Evolutionary conservation across 2,113 vertebrate species (phyloP).

Genomic region (Ictidomys tridecemlineatus): DNA sequence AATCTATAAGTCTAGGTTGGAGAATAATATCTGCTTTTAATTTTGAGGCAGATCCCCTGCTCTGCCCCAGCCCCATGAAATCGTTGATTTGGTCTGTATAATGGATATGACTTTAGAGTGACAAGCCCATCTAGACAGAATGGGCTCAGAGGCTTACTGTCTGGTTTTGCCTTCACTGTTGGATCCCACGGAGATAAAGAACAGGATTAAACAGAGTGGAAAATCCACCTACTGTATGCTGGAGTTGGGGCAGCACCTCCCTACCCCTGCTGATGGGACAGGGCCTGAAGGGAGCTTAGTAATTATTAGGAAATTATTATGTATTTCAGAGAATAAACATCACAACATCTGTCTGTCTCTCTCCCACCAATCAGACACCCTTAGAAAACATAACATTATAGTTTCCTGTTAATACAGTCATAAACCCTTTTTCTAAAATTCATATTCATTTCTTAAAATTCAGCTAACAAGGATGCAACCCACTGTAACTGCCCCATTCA

Average conservation of each 20-base stretch:
- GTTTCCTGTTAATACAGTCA: not conserved
- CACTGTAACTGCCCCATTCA: not conserved
- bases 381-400: conserved; percentile 25
- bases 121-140: not conserved
- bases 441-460: conserved; percentile 23
- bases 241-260: not conserved
- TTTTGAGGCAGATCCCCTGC: not conserved
- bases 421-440: not conserved
- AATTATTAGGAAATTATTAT: not conserved
- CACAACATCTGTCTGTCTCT: not conserved
- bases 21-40: not conserved
- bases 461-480: not conserved
- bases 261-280: not conserved
- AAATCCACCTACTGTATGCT: not conserved
- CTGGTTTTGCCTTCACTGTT: not conserved
- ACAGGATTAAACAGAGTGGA: not conserved
- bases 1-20: not conserved
- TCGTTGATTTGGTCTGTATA: not conserved
- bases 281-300: not conserved
- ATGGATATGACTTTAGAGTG: not conserved
- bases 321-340: conserved; percentile 13
- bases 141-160: not conserved
- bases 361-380: not conserved
- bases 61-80: no score
- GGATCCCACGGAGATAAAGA: not conserved